Evolutionary conservation across 2,113 vertebrate species (phyloP).

Genomic region (Lasiurus cinereus): DNA sequence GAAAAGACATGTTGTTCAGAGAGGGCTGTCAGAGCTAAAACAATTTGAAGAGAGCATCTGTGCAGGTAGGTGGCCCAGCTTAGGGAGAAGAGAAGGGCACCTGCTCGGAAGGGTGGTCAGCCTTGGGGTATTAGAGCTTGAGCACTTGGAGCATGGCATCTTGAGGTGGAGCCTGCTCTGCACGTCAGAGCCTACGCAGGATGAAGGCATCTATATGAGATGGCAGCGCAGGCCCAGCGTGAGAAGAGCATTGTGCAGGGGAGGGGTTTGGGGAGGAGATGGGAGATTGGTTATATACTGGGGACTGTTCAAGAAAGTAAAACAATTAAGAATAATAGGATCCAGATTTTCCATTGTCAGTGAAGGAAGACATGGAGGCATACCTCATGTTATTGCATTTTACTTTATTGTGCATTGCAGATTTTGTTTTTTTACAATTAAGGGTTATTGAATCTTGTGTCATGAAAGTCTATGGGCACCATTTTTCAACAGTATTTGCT

Average conservation of each 20-base stretch:
- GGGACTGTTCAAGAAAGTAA: background rate
- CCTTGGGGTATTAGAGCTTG: background rate
- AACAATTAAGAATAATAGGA: background rate
- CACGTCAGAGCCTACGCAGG: background rate
- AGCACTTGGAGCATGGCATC: background rate
- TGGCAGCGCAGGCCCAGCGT: background rate
- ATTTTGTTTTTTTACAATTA: background rate
- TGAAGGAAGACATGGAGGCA: background rate
- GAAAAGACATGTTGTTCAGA: background rate
- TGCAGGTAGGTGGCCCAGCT: background rate
- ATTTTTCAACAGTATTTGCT: background rate
- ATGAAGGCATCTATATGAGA: background rate
- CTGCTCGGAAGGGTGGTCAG: background rate
- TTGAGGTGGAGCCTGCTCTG: background rate
- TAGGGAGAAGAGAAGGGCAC: background rate
- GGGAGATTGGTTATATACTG: background rate
- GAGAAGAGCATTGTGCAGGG: background rate
- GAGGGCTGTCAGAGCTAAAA: background rate
- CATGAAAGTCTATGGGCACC: background rate
- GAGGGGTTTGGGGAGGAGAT: background rate
- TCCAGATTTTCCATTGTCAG: background rate
- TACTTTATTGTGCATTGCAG: background rate
- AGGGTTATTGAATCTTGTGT: background rate
- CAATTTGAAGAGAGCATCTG: background rate
- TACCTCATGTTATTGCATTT: background rate